Evolutionary conservation across 2,797 vertebrate genomes (phyloP), one percentile per base, ranked within the genome.

Genomic region (Heterohyrax brucei): DNA sequence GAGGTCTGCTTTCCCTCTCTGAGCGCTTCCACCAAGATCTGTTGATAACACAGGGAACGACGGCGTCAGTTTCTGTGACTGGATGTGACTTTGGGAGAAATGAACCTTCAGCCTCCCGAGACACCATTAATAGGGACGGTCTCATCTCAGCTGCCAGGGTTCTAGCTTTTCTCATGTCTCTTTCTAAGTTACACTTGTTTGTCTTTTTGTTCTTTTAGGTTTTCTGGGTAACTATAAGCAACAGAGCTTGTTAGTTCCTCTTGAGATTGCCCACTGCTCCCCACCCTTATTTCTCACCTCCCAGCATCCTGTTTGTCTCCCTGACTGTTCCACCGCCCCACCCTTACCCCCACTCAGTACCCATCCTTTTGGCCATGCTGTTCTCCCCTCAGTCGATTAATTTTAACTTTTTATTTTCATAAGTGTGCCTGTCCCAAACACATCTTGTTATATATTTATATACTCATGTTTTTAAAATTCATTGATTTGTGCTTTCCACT

Each of bases 281-380:
- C 97, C 97, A 97, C 97, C 97, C 97, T 96, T 82, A 96, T 95
- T 97, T 98, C 97, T 97, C 96, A 97, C 95, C 96, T 97, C 97
- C 96, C 85, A 64, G 97, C 97, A 97, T 97, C 97, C 97, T 97
- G 97, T 97, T 97, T 97, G 96, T 96, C 97, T 97, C 97, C 97
- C 89, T 93, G 95, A 85, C 94, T 91, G 82, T 89, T 72, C 94
- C 96, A 83, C 96, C 62, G 21, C 97, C 95, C 96, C 64, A 70
- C 53, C 93, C 83, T 76, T 83, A 62, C 93, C 94, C 92, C 75
- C 61, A 66, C 89, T 48, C 72, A 87, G 56, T 77, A 44, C 77
- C 53, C 22, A 77, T 73, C 46, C 79, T 89, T 92, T 62, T 33
- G 87, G 95, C 86, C 94, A 76, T 56, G 87, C 50, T 95, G 92